Evolutionary conservation across 2,888 invertebrate genomes (phyloP).

Genomic region (Lepas anatifera): DNA sequence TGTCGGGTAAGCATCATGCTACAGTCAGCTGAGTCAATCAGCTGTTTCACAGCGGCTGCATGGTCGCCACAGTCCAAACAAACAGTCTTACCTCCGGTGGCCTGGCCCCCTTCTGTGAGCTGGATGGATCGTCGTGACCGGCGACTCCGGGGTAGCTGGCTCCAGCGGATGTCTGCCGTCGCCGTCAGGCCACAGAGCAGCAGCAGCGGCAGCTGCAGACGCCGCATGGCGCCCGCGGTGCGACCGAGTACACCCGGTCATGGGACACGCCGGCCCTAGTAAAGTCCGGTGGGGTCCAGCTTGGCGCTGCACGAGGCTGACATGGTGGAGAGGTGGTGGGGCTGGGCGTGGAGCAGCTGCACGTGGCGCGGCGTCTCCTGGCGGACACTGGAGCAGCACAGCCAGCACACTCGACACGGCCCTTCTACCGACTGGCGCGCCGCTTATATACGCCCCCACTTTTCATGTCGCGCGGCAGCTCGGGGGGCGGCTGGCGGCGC

Average conservation of each 20-base stretch:
- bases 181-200: background rate
- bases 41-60: too few species aligned
- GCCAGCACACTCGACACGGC: background rate
- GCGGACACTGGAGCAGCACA: background rate
- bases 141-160: background rate
- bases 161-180: background rate
- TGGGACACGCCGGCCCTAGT: background rate
- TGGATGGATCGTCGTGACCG: background rate
- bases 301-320: background rate
- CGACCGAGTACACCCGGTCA: background rate
- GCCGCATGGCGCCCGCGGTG: background rate
- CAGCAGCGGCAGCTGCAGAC: background rate
- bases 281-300: constrained; percentile 7
- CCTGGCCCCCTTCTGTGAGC: background rate
- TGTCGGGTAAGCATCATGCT: too few species aligned
- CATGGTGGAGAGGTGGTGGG: background rate
- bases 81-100: background rate
- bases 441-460: constrained; percentile 11
- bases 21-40: too few species aligned
- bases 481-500: background rate
- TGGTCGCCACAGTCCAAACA: too few species aligned
- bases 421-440: background rate
- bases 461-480: constrained; percentile 1
- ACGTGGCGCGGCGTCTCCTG: background rate
- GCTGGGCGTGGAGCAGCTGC: background rate